These are phyloP conservation scores for Pollicipes pollicipes DNA, from an alignment of 1,140 invertebrate species.

Conservation along the genomic window DNA sequence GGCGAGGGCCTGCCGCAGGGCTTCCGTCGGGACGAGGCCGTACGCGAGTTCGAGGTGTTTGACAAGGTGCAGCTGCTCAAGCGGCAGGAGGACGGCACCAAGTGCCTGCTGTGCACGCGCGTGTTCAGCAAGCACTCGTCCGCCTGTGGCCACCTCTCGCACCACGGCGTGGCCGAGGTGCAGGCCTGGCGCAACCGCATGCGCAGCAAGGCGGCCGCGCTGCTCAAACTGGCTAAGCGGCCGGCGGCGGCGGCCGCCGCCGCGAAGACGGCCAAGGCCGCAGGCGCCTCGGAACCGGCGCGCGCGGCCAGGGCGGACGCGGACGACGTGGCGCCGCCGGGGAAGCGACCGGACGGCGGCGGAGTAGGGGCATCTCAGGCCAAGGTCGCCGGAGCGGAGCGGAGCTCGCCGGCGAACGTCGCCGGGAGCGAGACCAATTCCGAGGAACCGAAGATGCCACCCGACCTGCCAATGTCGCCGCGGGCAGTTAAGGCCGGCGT, in stretches of 20 bases:
- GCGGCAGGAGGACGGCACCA: background rate
- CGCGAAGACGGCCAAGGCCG: too few species aligned
- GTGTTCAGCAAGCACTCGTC: background rate
- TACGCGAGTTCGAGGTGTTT: background rate
- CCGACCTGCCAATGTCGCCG: background rate
- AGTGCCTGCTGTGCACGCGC: background rate
- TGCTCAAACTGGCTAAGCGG: background rate
- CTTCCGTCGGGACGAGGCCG: background rate
- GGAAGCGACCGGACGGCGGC: too few species aligned
- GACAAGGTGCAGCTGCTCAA: background rate
- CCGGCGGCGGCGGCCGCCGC: too few species aligned
- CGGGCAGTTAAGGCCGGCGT: too few species aligned
- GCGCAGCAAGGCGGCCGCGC: background rate
- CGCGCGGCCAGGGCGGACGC: too few species aligned
- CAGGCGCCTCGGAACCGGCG: too few species aligned
- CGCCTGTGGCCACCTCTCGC: background rate
- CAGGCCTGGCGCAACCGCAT: background rate
- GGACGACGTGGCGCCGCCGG: too few species aligned
- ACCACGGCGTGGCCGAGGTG: background rate
- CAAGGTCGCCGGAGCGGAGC: background rate
- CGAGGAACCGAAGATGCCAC: background rate
- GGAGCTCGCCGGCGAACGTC: background rate
- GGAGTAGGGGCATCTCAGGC: too few species aligned
- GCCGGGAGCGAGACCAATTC: too few species aligned
- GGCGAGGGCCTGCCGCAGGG: too few species aligned